Base-by-base conservation (phyloP, 2,113 vertebrate genomes). In the Nymphicus hollandicus region DNA sequence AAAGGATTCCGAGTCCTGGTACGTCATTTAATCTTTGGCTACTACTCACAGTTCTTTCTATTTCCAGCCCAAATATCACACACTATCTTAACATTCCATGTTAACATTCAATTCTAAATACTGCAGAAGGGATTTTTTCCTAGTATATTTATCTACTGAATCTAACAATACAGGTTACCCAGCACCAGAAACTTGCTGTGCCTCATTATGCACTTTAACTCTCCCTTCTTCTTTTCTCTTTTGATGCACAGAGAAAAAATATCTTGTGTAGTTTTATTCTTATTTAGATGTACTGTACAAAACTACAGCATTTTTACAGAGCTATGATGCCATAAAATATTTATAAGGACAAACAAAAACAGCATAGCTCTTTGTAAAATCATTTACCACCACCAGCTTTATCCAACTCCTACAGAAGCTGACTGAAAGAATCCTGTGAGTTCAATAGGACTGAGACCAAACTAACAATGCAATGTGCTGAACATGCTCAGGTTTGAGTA, bases 331-430 rank as follows among this genome's bases (percentile, higher is more conserved):
- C 83, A 92, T 91, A 49, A 89, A 91, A 88, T 63, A 86, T 92
- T 95, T 88, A 90, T 93, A 84, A 96, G 66, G 64, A 86, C 80
- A 95, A 93, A 94, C n/a, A 66, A 94, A 95, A 83, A 24, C 79
- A 86, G 58, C n/a, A 65, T 29, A 85, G 43, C 33, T 85, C 73
- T 90, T 88, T 81, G 49, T 85, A 86, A 90, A 91, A 60, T 66
- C 56, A 37, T 94, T 92, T 84, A 74, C 56, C 56, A 43, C 47
- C 63, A 49, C 23, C 85, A 83, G 55, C 55, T 71, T 80, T 47
- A 27, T 81, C 16, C 72, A 90, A 2, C 12, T 79, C 47, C 88
- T 83, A 52, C 35, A 52, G 64, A 81, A 93, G 28, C 3, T 47
- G 77, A 78, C 9, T 92, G 94, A 85, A 87, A 50, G 70, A 31